Percentiles rank a stretch among this genome's conserved stretches.
Evolutionary conservation across 2,888 invertebrate species (phyloP).

Genomic region (Rotaria sp.): DNA sequence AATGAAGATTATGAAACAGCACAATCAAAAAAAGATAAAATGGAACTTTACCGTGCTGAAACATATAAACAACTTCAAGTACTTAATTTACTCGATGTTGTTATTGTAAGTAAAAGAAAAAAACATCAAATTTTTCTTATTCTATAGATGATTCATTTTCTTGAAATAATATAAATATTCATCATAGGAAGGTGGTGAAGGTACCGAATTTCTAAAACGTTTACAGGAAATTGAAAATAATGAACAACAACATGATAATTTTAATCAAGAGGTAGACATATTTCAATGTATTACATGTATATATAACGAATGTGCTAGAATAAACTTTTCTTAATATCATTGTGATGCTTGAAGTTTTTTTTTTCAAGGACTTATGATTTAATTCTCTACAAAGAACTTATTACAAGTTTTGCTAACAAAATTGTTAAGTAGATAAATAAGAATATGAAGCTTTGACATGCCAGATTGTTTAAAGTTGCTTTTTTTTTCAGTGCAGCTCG

Average conservation of each 20-base stretch:
- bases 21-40: slow-evolving; percentile 76
- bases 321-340: too few species aligned
- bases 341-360: too few species aligned
- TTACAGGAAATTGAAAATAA: slow-evolving; percentile 14
- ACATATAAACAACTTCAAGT: slow-evolving; percentile 66
- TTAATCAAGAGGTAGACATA: background rate
- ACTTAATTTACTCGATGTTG: slow-evolving; percentile 69
- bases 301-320: too few species aligned
- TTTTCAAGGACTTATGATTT: too few species aligned
- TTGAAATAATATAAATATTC: background rate
- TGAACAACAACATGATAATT: background rate
- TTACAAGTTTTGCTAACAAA: too few species aligned
- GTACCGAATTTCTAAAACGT: background rate
- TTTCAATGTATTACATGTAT: background rate
- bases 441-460: too few species aligned
- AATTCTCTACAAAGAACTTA: too few species aligned
- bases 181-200: slow-evolving; percentile 26
- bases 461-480: too few species aligned
- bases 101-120: slow-evolving; percentile 62
- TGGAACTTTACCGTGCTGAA: slow-evolving; percentile 72
- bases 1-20: slow-evolving; percentile 83
- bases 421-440: too few species aligned
- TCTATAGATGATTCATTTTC: background rate
- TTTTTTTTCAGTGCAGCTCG: too few species aligned
- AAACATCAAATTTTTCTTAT: background rate